Conservation (phyloP, 2,888 invertebrate genomes). For the Nomada flava region DNA sequence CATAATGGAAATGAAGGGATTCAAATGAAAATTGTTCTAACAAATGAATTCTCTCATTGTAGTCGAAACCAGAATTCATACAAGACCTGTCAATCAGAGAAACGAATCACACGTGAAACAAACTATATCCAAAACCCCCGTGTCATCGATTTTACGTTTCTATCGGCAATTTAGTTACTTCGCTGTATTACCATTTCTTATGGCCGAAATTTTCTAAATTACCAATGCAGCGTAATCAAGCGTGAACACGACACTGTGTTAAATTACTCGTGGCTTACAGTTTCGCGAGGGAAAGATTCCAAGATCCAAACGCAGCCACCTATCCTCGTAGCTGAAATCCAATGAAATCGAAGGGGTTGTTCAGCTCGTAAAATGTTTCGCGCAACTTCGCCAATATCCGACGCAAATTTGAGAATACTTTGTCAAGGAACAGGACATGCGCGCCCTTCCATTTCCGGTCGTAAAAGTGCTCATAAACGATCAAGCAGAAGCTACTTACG, state of each 20-base stretch:
- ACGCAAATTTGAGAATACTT: constrained; percentile 38
- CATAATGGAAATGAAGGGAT: too few species aligned
- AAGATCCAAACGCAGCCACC: constrained; percentile 24
- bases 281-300: constrained; percentile 23
- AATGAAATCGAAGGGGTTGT: constrained; percentile 32
- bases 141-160: not conserved
- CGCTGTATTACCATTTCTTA: constrained; percentile 1
- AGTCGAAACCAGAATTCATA: too few species aligned
- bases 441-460: constrained; percentile 7
- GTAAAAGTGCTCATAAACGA: constrained; percentile 39
- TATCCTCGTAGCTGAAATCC: constrained; percentile 6
- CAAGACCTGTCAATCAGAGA: too few species aligned
- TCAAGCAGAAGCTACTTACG: constrained; percentile 14
- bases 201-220: constrained; percentile 14
- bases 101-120: too few species aligned
- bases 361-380: constrained; percentile 29
- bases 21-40: too few species aligned
- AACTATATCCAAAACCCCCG: not conserved
- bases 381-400: constrained; percentile 48
- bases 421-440: not conserved
- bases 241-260: constrained; percentile 37
- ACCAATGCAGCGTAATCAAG: constrained; percentile 37
- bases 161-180: too few species aligned
- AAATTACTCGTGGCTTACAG: constrained; percentile 41
- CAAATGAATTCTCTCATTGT: too few species aligned